Conservation (phyloP, 1,140 invertebrate genomes). For the Zaprionus inermis region DNA sequence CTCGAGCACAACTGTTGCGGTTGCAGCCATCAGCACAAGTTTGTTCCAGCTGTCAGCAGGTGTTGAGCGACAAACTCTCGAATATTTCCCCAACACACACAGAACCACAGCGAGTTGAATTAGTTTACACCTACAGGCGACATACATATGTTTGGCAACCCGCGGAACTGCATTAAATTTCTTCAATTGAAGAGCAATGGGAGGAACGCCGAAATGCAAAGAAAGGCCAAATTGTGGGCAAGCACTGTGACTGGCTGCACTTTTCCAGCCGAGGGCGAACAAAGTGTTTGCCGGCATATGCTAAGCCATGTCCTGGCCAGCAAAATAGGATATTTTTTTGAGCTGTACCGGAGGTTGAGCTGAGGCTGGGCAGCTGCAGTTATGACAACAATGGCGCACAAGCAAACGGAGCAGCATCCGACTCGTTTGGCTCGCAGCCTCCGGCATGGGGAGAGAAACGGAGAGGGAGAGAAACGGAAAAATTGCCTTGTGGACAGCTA, state of each 20-base stretch:
- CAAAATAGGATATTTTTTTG: conserved; percentile 27
- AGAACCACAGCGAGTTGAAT: background rate
- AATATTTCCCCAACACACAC: background rate
- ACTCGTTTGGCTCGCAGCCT: background rate
- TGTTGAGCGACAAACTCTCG: conserved; percentile 2
- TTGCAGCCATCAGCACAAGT: background rate
- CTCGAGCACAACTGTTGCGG: background rate
- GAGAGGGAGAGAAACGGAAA: background rate
- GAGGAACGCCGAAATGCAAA: conserved; percentile 51
- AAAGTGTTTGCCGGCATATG: conserved; percentile 27
- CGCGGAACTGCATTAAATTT: conserved; percentile 52
- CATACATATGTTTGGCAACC: background rate
- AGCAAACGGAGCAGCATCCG: conserved; percentile 33
- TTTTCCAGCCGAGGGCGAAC: conserved; percentile 48
- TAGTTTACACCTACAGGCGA: background rate
- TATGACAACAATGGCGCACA: conserved; percentile 63
- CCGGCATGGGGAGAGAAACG: background rate
- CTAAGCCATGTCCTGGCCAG: conserved; percentile 1
- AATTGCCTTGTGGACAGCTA: conserved; percentile 30
- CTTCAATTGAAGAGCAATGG: conserved; percentile 22
- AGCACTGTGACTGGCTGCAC: conserved; percentile 61
- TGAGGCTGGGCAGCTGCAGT: conserved; percentile 29
- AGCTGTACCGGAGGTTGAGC: background rate
- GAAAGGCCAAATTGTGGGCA: conserved; percentile 70
- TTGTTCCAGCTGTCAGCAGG: background rate